A percentile compares a stretch with the other conserved stretches of the same genome.
Conservation (phyloP, 2,113 vertebrate species). For the Chaetorhynchus papuensis region DNA sequence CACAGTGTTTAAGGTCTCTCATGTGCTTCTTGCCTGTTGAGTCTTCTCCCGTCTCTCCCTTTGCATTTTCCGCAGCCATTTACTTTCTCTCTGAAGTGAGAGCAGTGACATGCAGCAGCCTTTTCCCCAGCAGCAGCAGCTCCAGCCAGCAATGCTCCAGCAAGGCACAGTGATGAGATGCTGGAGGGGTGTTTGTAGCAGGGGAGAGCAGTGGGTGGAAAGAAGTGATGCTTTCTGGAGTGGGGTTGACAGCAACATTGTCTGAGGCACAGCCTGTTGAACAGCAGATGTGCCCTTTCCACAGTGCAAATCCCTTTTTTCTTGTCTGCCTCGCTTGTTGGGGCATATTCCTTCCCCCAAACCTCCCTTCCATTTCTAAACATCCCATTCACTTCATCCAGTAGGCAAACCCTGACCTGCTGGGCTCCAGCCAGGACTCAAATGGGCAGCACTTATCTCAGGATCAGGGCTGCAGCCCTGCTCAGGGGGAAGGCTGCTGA, state of each 20-base stretch:
- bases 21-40: background rate
- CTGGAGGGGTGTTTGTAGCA: background rate
- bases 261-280: background rate
- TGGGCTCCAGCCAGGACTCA: background rate
- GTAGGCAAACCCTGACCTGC: background rate
- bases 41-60: background rate
- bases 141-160: background rate
- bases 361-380: background rate
- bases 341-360: background rate
- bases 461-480: background rate
- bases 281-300: background rate
- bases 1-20: background rate
- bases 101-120: background rate
- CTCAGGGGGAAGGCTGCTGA: background rate
- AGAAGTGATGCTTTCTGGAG: slow-evolving; percentile 20
- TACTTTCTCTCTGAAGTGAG: background rate
- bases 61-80: background rate
- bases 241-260: background rate
- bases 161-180: background rate
- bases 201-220: background rate
- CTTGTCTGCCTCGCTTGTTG: background rate
- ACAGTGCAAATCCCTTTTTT: background rate
- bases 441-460: background rate
- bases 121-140: background rate
- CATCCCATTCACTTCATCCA: background rate